Evolutionary conservation across 1,140 invertebrate species (phyloP), one percentile per base, ranked within the genome.

Genomic region (Musca vetustissima): DNA sequence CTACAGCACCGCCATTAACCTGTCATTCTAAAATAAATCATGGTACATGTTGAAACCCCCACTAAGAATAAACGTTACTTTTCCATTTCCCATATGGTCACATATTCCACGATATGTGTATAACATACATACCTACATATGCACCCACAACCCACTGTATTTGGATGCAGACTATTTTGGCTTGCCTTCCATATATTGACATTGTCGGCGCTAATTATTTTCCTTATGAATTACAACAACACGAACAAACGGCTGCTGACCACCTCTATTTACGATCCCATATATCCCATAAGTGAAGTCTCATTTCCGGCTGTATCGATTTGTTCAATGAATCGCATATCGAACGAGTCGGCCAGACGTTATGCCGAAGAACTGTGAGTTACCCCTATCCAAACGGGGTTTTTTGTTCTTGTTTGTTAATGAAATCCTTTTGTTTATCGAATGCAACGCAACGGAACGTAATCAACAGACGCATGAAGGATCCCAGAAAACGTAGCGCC

Each of bases 261-360:
- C 4, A 87, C 85, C 28, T 86, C 85, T 1, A 82, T 88, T 43
- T 83, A 85, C 71, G 83, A 86, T n/a, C 85, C 85, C 25, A 80
- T 84, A 3, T 84, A 85, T 50, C 83, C 85, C 4, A 83, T 88
- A 19, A 82, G 75, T 70, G 83, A 83, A 24, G 85, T 88, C 6
- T 83, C 85, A 43, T 86, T 87, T 70, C 87, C 87, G 0, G 86
- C 86, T 2, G 77, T 89, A 2, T 86, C 86, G 0, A 83, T 89
- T 24, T 89, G 87, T 72, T 82, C 83, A 13, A 81, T 85, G 61
- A 89, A 89, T 76, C 85, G 87, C 66, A 87, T 89, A 13, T 86
- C 85, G 68, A 84, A 82, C 55, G 75, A 71, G 11, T 85, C 84
- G 17, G 81, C 83, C 8, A 77, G 68, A 13, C 73, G 77, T 49